A percentile compares a stretch with the other conserved stretches of the same genome.
These are phyloP conservation scores for Porites lutea DNA, from an alignment of 64 coral and sea anemone species.

Conservation along the genomic window DNA sequence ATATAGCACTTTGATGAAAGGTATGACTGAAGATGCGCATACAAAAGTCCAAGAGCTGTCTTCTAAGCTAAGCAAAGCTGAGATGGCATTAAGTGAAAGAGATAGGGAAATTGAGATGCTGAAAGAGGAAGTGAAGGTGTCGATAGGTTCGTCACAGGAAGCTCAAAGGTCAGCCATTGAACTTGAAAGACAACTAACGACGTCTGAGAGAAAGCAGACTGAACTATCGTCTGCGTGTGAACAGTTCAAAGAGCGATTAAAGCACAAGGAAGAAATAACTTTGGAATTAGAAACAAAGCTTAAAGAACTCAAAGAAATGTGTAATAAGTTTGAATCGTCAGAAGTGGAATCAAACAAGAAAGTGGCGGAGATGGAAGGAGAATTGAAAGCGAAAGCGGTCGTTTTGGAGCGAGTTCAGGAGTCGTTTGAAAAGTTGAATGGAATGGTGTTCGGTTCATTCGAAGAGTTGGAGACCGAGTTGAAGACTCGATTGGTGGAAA, in stretches of 20 bases:
- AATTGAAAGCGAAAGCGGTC: conserved; percentile 84
- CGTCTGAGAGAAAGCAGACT: conserved; percentile 59
- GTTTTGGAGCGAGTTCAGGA: conserved; percentile 83
- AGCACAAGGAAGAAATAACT: conserved; percentile 39
- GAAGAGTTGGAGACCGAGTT: conserved; percentile 85
- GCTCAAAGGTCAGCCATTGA: conserved; percentile 82
- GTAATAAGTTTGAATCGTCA: conserved; percentile 51
- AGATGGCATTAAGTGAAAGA: conserved; percentile 73
- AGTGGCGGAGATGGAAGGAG: conserved; percentile 68
- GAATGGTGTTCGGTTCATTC: conserved; percentile 91
- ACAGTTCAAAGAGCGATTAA: conserved; percentile 48
- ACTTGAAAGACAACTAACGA: conserved; percentile 68
- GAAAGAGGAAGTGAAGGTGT: conserved; percentile 62
- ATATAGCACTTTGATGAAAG: conserved; percentile 63
- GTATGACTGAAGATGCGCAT: conserved; percentile 62
- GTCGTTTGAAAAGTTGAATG: conserved; percentile 91
- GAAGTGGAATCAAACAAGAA: conserved; percentile 64
- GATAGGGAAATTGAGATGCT: conserved; percentile 77
- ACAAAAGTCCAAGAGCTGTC: conserved; percentile 67
- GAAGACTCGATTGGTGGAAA: conserved; percentile 80
- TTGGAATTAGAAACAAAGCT: conserved; percentile 65
- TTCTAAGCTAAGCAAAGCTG: conserved; percentile 56
- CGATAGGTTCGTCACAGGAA: conserved; percentile 60
- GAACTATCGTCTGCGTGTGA: conserved; percentile 66
- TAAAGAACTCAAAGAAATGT: conserved; percentile 65